phyloP scores from a whole-genome alignment of 1,140 invertebrate species.

The Drosophila gunungcola region DNA sequence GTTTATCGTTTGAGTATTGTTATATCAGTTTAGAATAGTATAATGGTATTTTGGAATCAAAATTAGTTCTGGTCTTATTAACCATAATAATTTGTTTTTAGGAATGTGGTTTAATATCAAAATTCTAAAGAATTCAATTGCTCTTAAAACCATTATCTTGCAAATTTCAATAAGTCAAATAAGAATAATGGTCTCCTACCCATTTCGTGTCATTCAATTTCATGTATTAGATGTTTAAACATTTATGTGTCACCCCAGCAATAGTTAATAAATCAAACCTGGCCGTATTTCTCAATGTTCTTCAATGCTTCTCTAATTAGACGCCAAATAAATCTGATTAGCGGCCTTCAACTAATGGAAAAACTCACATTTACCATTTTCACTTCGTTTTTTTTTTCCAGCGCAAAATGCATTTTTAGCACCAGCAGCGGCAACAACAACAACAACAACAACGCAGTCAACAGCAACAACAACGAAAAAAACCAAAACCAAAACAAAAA shows the following conservation, averaged over 20 bases:
- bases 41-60: too few relatives aligned
- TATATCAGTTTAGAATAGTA: too few relatives aligned
- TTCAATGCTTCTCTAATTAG: neutral
- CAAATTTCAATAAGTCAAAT: too few relatives aligned
- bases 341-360: constrained; percentile 11
- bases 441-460: constrained; percentile 13
- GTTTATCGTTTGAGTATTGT: too few relatives aligned
- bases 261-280: neutral
- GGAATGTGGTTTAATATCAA: too few relatives aligned
- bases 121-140: too few relatives aligned
- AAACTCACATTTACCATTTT: constrained; percentile 59
- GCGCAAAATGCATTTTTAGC: constrained; percentile 72
- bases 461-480: constrained; percentile 30
- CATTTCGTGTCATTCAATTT: too few relatives aligned
- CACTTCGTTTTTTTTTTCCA: constrained; percentile 33
- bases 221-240: too few relatives aligned
- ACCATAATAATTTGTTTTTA: too few relatives aligned
- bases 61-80: too few relatives aligned
- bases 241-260: neutral
- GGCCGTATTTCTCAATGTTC: neutral
- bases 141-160: too few relatives aligned
- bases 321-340: constrained; percentile 32
- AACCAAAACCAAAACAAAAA: neutral
- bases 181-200: too few relatives aligned
- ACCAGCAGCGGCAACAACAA: constrained; percentile 17